Percentiles rank a stretch among this genome's conserved stretches.
Evolutionary conservation across 2,888 invertebrate species (phyloP).

Genomic region (Phengaris arion): DNA sequence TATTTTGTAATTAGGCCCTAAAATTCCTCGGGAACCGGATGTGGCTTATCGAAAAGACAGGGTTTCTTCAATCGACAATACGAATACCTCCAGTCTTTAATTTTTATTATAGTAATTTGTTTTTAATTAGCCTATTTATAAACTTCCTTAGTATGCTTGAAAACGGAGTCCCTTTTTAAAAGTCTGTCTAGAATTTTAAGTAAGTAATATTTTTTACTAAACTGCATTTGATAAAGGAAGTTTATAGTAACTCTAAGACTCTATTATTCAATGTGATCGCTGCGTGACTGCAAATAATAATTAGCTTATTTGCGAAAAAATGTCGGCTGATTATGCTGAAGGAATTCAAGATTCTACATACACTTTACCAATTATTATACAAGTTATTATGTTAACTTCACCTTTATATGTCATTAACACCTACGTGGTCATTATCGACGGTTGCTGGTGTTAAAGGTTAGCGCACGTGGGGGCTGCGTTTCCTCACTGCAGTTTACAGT

Average conservation of each 20-base stretch:
- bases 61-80: conserved; percentile 7
- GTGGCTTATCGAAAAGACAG: conserved; percentile 40
- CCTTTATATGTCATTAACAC: not conserved
- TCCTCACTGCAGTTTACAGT: not conserved
- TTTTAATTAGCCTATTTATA: conserved; percentile 21
- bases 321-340: not conserved
- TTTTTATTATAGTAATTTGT: conserved; percentile 20
- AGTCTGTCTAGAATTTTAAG: not conserved
- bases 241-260: no score
- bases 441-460: conserved; percentile 1
- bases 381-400: conserved; percentile 7
- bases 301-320: not conserved
- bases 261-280: not conserved
- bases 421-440: conserved; percentile 6
- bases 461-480: not conserved
- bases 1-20: conserved; percentile 67
- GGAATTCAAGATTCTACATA: not conserved
- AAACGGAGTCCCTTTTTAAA: not conserved
- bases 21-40: conserved; percentile 63
- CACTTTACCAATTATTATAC: not conserved
- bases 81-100: conserved; percentile 5
- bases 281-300: not conserved
- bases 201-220: no score
- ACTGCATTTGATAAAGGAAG: no score
- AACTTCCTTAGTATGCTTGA: not conserved